Base-by-base conservation (phyloP, 1,140 invertebrate genomes). In the Drosophila ananassae region DNA sequence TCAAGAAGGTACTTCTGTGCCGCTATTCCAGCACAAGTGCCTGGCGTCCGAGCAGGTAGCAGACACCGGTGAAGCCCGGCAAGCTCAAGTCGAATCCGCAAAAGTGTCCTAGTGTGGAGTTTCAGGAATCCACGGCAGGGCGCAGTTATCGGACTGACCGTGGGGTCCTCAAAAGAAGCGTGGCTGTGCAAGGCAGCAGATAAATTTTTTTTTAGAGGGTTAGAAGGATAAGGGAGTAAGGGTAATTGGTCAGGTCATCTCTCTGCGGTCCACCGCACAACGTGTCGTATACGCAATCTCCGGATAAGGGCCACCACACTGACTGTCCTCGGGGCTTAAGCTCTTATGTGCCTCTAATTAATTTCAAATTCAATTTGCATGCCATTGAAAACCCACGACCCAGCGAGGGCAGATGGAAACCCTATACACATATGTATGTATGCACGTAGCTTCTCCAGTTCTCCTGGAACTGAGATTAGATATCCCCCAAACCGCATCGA, bases 1-100 rank as follows among this genome's bases (percentile, higher is more conserved):
- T 98, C 92, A 96, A 97, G 78, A 96, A 97, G 89, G 96, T 98
- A 1, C 90, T 98, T n/a, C 92, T 95, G 24, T 98, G 97, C 92
- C 93, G 94, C 73, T 97, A 96, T 80, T 94, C 94, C 56, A 93
- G 92, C 64, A 91, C 93, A 41, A 93, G 92, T 25, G 93, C 93
- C 61, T 95, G 95, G 94, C 93, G 89, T 4, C 91, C 90, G 1
- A 90, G 82, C 21, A 92, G 91, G 77, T 92, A 92, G 77, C 91
- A 90, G 64, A 84, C 77, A 28, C 77, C 83, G 17, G 79, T 75
- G 7, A 83, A 85, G 34, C 63, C 61, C 8, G 75, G 76, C 9
- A 87, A 89, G 34, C 66, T 87, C 2, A 85, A 89, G 53, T 2
- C 37, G 9, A 74, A 77, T 17, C 59, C 73, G 12, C 79, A 75